These are phyloP conservation scores for Rhinichthys klamathensis DNA, from an alignment of 2,113 vertebrate species.

Conservation along the genomic window DNA sequence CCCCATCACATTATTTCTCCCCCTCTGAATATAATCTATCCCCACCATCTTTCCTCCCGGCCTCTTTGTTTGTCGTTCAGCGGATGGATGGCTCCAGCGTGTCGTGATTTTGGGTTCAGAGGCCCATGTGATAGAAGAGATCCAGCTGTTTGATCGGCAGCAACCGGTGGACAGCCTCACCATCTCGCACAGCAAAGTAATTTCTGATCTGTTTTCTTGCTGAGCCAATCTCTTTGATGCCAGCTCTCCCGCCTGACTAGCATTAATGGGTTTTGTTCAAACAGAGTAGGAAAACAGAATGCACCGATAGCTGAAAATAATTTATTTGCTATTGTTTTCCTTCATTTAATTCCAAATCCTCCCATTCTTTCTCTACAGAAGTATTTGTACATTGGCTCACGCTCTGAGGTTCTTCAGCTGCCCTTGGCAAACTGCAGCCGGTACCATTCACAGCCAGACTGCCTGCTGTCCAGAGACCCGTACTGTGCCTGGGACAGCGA, in stretches of 20 bases:
- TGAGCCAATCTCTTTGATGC: background rate
- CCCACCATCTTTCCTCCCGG: background rate
- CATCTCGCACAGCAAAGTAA: conserved; percentile 87
- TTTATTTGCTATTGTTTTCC: background rate
- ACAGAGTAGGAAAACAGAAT: conserved; percentile 61
- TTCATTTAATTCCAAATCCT: conserved; percentile 71
- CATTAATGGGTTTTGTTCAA: conserved; percentile 65
- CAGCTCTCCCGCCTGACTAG: background rate
- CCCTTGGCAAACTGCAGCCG: conserved; percentile 89
- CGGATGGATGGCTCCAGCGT: conserved; percentile 91
- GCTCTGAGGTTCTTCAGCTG: conserved; percentile 87
- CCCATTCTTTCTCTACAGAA: conserved; percentile 72
- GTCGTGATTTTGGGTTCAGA: conserved; percentile 81
- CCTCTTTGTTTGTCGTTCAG: conserved; percentile 65
- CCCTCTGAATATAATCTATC: background rate
- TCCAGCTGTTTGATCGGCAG: conserved; percentile 87
- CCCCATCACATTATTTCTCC: background rate
- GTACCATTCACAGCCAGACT: conserved; percentile 91
- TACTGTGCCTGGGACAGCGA: conserved; percentile 93
- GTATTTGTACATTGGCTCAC: conserved; percentile 90
- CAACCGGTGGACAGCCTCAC: conserved; percentile 90
- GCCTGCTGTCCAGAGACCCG: conserved; percentile 90
- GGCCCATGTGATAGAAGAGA: conserved; percentile 90
- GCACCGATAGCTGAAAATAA: conserved; percentile 73
- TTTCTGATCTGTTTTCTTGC: conserved; percentile 3